Base-by-base conservation (phyloP, 1,140 invertebrate genomes). In the Bradynema listronoti region DNA sequence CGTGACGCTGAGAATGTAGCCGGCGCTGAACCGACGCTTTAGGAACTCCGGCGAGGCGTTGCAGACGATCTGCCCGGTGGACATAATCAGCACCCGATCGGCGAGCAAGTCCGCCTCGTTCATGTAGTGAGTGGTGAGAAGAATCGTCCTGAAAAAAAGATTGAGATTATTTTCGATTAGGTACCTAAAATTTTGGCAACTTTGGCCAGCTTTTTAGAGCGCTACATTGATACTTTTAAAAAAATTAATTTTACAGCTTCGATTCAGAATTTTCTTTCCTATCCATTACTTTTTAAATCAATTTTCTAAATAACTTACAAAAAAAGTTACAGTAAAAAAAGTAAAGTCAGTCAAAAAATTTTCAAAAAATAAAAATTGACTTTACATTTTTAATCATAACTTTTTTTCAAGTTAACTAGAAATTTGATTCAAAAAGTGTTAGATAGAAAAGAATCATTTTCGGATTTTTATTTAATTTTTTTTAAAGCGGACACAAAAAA, bases 101-200 rank as follows among this genome's bases (percentile, higher is more conserved):
- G 90, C 91, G 0, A 96, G 82, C 19, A 88, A 84, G 80, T 97
- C 91, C 5, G 91, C 91, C 81, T 96, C 92, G 80, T 95, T 92
- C 90, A 96, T 94, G 78, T 90, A 93, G 79, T 97, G 92, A 1
- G 92, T 96, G 1, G 90, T 92, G 1, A 96, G 83, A 2, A 96
- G 24, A 42, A 60, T 60, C 32, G 58, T 36, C 7, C 57, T 66
- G 32, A 19, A 11, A 39, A 61, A 66, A 6, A 52, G 27, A 57
- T 7, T 25, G 14, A 14, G 11, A 11, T 39, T 39, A 39, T 11
- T 39, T 11, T 11, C 11, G 36, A 39, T 39, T 39, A 19, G 36
- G 36, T n/a, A 39, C 36, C 11, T 39, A 39, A 39, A 39, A 19
- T 39, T 39, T 39, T 19, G 19, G 19, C 11, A 39, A 39, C 36